Percentiles rank a stretch among this genome's conserved stretches.
phyloP scores from a whole-genome alignment of 2,113 vertebrate genomes.

The Cepphus grylle region DNA sequence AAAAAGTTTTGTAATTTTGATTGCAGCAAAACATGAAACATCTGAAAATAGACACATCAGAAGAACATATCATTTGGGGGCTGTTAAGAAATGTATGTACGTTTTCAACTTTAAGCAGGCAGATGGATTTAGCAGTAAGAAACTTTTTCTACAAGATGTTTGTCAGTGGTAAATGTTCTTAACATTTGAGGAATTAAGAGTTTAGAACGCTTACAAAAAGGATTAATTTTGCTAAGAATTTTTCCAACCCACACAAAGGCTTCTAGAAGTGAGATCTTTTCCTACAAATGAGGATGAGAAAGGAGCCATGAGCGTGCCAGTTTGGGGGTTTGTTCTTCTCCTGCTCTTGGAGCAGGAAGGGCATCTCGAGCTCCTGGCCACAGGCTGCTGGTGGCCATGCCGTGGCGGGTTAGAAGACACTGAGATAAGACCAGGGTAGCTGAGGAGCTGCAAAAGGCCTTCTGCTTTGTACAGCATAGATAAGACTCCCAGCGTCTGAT shows the following conservation, averaged over 20 bases:
- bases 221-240: slow-evolving; percentile 7
- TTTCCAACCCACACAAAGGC: neutral
- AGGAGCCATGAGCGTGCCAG: neutral
- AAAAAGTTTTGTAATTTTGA: neutral
- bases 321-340: neutral
- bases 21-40: neutral
- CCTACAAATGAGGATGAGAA: neutral
- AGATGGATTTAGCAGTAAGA: neutral
- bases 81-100: neutral
- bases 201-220: neutral
- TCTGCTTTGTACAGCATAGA: neutral
- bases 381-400: neutral
- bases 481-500: neutral
- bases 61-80: neutral
- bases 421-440: neutral
- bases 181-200: neutral
- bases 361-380: neutral
- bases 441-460: neutral
- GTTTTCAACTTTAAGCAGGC: slow-evolving; percentile 8
- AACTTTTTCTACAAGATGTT: neutral
- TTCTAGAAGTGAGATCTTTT: neutral
- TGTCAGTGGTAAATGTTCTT: neutral
- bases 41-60: neutral
- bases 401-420: neutral
- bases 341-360: neutral